These are phyloP conservation scores for Leptinotarsa lineolata DNA, from an alignment of 1,140 invertebrate species.

Conservation along the genomic window DNA sequence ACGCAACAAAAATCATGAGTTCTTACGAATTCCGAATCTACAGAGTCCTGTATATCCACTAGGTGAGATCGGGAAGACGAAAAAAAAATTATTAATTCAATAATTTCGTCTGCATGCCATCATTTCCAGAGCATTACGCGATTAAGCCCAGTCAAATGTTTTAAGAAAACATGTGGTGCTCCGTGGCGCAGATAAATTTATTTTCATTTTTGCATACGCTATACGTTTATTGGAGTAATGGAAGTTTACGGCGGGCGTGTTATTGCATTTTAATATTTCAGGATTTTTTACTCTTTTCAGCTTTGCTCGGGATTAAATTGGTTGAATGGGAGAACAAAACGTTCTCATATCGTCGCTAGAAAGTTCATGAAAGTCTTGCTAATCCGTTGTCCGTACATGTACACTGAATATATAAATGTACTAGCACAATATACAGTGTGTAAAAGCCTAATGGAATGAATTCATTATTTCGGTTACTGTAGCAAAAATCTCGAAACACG, in stretches of 20 bases:
- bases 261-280: conserved; percentile 19
- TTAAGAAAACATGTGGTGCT: conserved; percentile 16
- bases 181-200: not conserved
- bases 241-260: conserved; percentile 10
- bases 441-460: too few relatives aligned
- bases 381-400: too few relatives aligned
- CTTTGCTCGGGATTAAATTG: not conserved
- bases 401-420: too few relatives aligned
- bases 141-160: conserved; percentile 17
- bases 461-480: too few relatives aligned
- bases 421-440: too few relatives aligned
- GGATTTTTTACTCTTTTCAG: conserved; percentile 11
- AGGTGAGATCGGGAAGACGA: not conserved
- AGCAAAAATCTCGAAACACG: too few relatives aligned
- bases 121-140: conserved; percentile 12
- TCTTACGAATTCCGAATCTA: too few relatives aligned
- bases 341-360: not conserved
- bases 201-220: conserved; percentile 5
- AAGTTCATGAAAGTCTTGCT: not conserved
- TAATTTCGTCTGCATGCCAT: conserved; percentile 12
- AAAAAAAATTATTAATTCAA: conserved; percentile 10
- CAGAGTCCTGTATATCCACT: too few relatives aligned
- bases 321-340: not conserved
- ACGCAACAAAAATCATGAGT: too few relatives aligned
- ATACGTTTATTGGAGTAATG: conserved; percentile 13